Evolutionary conservation across 2,888 invertebrate species (phyloP).

Genomic region (Cyclophora albipunctata): DNA sequence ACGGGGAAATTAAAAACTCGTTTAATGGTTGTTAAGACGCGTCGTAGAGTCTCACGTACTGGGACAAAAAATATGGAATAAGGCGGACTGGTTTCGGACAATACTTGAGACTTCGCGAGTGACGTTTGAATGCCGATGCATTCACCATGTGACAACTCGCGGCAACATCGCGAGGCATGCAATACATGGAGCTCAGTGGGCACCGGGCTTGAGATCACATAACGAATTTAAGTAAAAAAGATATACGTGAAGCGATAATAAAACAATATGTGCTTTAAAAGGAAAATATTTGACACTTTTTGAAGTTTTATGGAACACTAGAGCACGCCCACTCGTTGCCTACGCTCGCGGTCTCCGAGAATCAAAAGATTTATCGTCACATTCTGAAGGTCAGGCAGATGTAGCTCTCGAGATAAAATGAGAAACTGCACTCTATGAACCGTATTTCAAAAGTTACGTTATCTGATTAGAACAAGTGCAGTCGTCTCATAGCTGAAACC

Average conservation of each 20-base stretch:
- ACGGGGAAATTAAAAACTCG: conserved; percentile 60
- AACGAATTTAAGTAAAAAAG: too few species aligned
- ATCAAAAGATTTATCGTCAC: conserved; percentile 28
- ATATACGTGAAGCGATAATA: too few species aligned
- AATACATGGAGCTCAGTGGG: too few species aligned
- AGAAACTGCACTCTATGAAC: conserved; percentile 15
- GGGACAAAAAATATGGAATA: conserved; percentile 58
- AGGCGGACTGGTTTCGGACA: conserved; percentile 60
- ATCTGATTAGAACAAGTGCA: conserved; percentile 1
- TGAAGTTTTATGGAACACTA: not conserved
- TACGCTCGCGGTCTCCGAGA: conserved; percentile 13
- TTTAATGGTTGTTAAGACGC: conserved; percentile 65
- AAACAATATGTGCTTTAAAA: too few species aligned
- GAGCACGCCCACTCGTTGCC: conserved; percentile 18
- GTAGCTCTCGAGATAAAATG: conserved; percentile 18
- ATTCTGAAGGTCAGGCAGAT: conserved; percentile 34
- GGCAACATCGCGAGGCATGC: conserved; percentile 4
- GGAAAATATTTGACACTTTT: too few species aligned
- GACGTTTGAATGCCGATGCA: conserved; percentile 64
- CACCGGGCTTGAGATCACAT: too few species aligned
- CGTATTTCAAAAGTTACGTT: conserved; percentile 8
- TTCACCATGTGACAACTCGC: conserved; percentile 43
- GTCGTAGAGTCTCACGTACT: conserved; percentile 64
- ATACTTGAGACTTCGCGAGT: conserved; percentile 37
- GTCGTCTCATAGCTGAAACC: not conserved